Evolutionary conservation across 2,113 vertebrate genomes (phyloP), one percentile per base, ranked within the genome.

Genomic region (Pangasianodon gigas): DNA sequence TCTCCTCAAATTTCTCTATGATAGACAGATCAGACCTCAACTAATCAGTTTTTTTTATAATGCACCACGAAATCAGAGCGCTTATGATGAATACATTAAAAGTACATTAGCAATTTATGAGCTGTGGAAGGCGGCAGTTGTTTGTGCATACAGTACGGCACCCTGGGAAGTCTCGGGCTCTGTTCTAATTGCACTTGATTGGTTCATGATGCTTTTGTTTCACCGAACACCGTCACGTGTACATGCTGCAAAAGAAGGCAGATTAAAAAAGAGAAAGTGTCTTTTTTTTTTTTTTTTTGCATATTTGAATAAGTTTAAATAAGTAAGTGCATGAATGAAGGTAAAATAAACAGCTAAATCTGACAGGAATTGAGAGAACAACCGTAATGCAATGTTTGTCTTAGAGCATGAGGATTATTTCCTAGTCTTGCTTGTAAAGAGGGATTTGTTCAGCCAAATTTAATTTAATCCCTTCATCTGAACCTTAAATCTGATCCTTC

Each of bases 101-200:
- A 88, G 60, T 74, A n/a, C 85, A 92, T 92, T 90, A 92, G 85
- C 89, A 87, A 89, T 92, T 75, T 87, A 87, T 90, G 91, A 87
- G 87, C 54, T 56, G 77, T 56, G 67, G 74, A 91, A 88, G 91
- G 65, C 41, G 54, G 82, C 62, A 81, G 71, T 84, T 90, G 89
- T 89, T 89, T 87, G 71, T 82, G 80, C 83, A 26, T 87, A 89
- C 81, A 52, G 71, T 85, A 29, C 37, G 85, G 69, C 79, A 41
- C 82, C 84, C 65, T 37, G 85, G 89, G 52, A 80, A 62, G 80
- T 62, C 81, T 71, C 80, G 26, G 8, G 75, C 58, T 82, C 71
- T 14, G n/a, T 65, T 87, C 62, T 87, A 89, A 92, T 92, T 88
- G 67, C 89, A 81, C 89, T 89, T 92, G 91, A 92, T 92, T 92